phyloP scores from a whole-genome alignment of 2,888 invertebrate species.

The Pantelozetes paolii region DNA sequence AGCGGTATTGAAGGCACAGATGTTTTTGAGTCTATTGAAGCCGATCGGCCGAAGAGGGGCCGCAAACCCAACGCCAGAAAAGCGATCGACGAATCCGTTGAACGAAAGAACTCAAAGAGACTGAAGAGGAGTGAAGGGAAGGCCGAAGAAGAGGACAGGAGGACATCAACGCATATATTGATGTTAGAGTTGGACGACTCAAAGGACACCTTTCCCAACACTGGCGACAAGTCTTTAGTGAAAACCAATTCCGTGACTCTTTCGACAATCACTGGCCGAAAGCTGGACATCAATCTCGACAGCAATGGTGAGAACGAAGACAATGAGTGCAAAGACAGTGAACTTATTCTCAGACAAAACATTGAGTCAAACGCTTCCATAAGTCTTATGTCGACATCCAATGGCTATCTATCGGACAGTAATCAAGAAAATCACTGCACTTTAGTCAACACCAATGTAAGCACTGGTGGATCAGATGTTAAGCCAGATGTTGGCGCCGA shows the following conservation, averaged over 20 bases:
- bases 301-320: not conserved
- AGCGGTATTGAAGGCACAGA: too few relatives aligned
- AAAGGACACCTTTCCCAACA: too few relatives aligned
- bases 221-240: too few relatives aligned
- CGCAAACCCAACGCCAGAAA: too few relatives aligned
- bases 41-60: too few relatives aligned
- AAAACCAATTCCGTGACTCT: not conserved
- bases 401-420: conserved; percentile 9
- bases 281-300: not conserved
- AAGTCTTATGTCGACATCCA: not conserved
- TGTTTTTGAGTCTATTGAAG: too few relatives aligned
- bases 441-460: not conserved
- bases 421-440: conserved; percentile 1
- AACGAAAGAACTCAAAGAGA: too few relatives aligned
- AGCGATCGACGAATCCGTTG: too few relatives aligned
- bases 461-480: not conserved
- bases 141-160: too few relatives aligned
- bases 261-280: conserved; percentile 13
- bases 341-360: not conserved
- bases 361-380: not conserved
- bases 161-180: too few relatives aligned
- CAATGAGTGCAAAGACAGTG: not conserved
- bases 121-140: too few relatives aligned
- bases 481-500: not conserved
- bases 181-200: too few relatives aligned